Evolutionary conservation across 2,113 vertebrate species (phyloP).

Genomic region (Vimba vimba): DNA sequence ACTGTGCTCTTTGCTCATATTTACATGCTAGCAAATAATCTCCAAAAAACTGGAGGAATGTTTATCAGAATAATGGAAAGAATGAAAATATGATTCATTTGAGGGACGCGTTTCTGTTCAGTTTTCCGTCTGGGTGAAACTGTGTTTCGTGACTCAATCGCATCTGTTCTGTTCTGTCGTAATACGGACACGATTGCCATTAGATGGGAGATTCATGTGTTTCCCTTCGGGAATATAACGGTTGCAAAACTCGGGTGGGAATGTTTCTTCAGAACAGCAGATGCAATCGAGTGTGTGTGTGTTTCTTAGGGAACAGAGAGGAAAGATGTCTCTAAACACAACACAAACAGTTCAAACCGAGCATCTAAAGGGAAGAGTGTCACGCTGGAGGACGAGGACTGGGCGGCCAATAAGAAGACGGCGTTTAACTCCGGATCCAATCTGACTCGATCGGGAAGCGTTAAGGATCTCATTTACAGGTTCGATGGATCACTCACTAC

Average conservation of each 20-base stretch:
- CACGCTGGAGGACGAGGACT: constrained; percentile 50
- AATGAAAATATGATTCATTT: no score
- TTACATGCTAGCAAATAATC: neutral
- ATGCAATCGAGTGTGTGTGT: constrained; percentile 31
- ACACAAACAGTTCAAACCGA: constrained; percentile 11
- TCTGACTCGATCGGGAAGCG: constrained; percentile 62
- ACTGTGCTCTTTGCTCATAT: neutral
- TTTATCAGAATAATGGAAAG: neutral
- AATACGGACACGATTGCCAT: neutral
- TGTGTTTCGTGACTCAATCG: neutral
- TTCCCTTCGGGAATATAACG: neutral
- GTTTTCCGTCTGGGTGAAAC: neutral
- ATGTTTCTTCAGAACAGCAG: neutral
- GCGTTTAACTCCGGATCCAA: constrained; percentile 27
- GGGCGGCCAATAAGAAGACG: constrained; percentile 43
- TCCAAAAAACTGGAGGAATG: no score
- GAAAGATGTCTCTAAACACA: constrained; percentile 20
- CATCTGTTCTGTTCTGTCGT: neutral
- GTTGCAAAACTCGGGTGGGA: constrained; percentile 1
- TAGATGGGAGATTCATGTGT: neutral
- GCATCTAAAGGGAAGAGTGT: constrained; percentile 1
- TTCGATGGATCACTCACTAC: constrained; percentile 48
- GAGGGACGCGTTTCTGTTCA: no score
- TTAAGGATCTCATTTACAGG: constrained; percentile 73
- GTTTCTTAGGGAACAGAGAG: constrained; percentile 48